Base-by-base conservation (phyloP, 2,797 vertebrate species). In the Aphelocoma californica region DNA sequence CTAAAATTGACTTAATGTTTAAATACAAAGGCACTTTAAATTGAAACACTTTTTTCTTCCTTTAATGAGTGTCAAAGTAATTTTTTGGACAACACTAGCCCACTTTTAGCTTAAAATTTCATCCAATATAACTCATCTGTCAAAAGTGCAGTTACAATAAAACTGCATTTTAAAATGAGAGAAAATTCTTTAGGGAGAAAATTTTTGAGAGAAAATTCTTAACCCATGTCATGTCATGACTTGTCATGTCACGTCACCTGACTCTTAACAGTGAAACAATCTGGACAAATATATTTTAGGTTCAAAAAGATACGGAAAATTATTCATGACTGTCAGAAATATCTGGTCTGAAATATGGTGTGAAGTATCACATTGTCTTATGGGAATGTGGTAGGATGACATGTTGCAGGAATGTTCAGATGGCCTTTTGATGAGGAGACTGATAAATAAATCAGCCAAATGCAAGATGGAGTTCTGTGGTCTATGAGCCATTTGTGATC, bases 1-100 rank as follows among this genome's bases (percentile, higher is more conserved):
- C 53, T 93, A 85, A 86, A 96, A 92, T 81, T 90, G 71, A 29
- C 32, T 58, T 93, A 79, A 84, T 86, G 18, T 86, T 92, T 93
- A 88, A 92, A 84, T 75, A 96, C 38, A 93, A 95, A 93, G 36
- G 51, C 70, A 66, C 20, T 92, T 96, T 58, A 94, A 88, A 79
- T 72, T 50, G 7, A 32, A 92, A 78, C 12, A 61, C 12, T 58
- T 93, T 91, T 93, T 88, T 58, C 53, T 75, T 79, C 42, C 8
- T 62, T 86, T 86, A 75, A 69, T 65, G 60, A 90, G 10, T 32
- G 70, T 92, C 81, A 93, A 84, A 92, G 25, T 40, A 84, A 72
- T 58, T 53, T 88, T 93, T 81, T 75, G 28, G 69, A 73, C 21
- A 90, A 86, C 47, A 24, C 8, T 84, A 50, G 19, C 70, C 78